These are phyloP conservation scores for Carassius gibelio DNA, from an alignment of 2,113 vertebrate genomes.

Conservation along the genomic window DNA sequence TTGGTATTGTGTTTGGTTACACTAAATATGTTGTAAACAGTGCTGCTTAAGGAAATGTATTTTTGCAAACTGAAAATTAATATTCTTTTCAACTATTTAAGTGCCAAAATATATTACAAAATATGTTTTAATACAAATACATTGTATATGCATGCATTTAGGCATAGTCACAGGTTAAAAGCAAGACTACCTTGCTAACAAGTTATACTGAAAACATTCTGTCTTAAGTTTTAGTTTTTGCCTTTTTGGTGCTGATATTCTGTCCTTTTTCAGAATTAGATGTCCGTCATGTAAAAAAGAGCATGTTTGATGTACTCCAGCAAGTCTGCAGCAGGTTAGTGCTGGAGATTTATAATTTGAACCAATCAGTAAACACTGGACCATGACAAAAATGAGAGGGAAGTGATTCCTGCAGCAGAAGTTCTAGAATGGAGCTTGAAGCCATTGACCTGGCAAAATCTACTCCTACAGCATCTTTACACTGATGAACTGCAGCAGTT, in stretches of 20 bases:
- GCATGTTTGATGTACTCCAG: neutral
- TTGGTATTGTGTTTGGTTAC: neutral
- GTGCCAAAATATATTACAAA: neutral
- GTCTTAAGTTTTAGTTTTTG: too few species aligned
- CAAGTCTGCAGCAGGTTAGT: neutral
- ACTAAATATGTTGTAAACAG: neutral
- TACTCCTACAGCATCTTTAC: neutral
- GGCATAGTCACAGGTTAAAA: too few species aligned
- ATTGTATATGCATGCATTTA: neutral
- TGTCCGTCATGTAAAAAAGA: neutral
- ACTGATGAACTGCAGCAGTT: conserved; percentile 4
- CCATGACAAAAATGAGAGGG: neutral
- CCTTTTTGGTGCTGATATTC: neutral
- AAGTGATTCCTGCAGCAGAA: neutral
- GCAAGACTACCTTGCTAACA: too few species aligned
- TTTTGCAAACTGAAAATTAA: neutral
- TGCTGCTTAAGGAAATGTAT: neutral
- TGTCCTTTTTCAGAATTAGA: neutral
- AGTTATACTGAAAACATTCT: too few species aligned
- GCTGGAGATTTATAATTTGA: conserved; percentile 12
- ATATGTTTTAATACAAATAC: neutral
- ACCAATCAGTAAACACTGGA: conserved; percentile 1
- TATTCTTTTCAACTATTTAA: neutral
- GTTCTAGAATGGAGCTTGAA: neutral
- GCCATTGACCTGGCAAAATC: conserved; percentile 4